A percentile compares a stretch with the other conserved stretches of the same genome.
phyloP scores from a whole-genome alignment of 2,113 vertebrate genomes.

The Thinocorus orbignyianus region DNA sequence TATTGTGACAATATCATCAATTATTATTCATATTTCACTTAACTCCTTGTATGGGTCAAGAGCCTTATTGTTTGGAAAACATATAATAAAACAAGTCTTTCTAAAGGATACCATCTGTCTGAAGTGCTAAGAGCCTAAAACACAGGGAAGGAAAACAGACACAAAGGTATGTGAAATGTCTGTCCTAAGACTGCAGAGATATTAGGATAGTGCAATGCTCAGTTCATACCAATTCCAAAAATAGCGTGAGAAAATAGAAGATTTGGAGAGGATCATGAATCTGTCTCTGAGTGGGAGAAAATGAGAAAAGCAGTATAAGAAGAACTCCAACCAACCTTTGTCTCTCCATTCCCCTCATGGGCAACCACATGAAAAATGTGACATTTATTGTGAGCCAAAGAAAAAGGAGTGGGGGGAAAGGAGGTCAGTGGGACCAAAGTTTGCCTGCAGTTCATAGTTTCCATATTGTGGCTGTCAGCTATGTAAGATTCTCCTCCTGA shows the following conservation, averaged over 20 bases:
- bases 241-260: not conserved
- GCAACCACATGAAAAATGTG: not conserved
- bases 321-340: not conserved
- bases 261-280: not conserved
- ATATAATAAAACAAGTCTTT: not conserved
- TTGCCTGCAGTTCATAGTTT: not conserved
- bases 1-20: not conserved
- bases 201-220: not conserved
- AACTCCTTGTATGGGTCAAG: not conserved
- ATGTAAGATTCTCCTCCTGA: not conserved
- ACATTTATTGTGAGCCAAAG: not conserved
- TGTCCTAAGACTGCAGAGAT: not conserved
- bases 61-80: not conserved
- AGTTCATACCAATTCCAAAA: not conserved
- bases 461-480: not conserved
- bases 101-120: not conserved
- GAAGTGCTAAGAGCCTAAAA: not conserved
- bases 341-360: not conserved
- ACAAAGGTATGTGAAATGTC: not conserved
- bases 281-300: not conserved
- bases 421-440: not conserved
- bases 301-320: not conserved
- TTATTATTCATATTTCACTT: not conserved
- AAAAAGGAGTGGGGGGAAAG: not conserved
- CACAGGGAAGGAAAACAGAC: not conserved